Conservation (phyloP, 2,113 vertebrate species). For the Channa argus region DNA sequence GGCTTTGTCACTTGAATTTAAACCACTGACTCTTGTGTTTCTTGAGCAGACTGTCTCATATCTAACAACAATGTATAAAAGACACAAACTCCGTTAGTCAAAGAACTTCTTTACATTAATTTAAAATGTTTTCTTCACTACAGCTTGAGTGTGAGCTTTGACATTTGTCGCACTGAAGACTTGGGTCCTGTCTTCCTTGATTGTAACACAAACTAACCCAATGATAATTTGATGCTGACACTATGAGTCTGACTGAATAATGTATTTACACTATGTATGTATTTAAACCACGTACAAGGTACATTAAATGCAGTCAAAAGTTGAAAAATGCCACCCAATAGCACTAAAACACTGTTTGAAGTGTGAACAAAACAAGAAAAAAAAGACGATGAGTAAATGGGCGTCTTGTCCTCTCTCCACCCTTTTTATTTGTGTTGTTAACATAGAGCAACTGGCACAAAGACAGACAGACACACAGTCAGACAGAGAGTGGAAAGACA, state of each 20-base stretch:
- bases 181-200: no score
- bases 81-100: no score
- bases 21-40: no score
- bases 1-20: no score
- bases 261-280: background rate
- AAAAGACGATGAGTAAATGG: background rate
- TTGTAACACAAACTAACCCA: background rate
- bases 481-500: conserved; percentile 4
- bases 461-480: conserved; percentile 15
- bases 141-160: no score
- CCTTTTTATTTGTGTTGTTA: background rate
- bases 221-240: background rate
- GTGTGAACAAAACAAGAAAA: background rate
- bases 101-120: no score
- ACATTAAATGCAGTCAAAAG: background rate
- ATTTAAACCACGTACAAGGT: background rate
- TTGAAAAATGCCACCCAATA: no score
- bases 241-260: background rate
- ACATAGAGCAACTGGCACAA: conserved; percentile 8
- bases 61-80: no score
- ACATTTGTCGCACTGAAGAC: no score
- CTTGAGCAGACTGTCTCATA: no score
- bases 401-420: background rate
- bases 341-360: no score
- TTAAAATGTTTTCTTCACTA: no score